Evolutionary conservation across 2,113 vertebrate genomes (phyloP).

Genomic region (Platanista minor): DNA sequence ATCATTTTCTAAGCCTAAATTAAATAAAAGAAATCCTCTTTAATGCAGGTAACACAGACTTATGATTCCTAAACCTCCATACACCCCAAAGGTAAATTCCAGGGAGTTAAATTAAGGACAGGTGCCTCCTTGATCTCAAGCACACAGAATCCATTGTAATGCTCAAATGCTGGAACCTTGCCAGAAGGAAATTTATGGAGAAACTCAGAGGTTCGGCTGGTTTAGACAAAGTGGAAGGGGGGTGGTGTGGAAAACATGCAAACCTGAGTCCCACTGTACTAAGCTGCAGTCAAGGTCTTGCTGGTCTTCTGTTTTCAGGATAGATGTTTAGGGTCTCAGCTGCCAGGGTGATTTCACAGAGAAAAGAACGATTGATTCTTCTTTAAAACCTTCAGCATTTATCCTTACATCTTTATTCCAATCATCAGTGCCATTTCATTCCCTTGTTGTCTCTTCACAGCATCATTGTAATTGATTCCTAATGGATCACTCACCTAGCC

Average conservation of each 20-base stretch:
- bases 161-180: conserved; percentile 69
- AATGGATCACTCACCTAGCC: not conserved
- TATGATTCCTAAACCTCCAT: not conserved
- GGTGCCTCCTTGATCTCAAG: not conserved
- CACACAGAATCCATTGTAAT: not conserved
- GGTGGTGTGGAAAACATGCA: conserved; percentile 79
- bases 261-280: conserved; percentile 84
- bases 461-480: not conserved
- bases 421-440: not conserved
- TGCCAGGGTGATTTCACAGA: conserved; percentile 89
- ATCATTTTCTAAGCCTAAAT: not conserved
- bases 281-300: conserved; percentile 86
- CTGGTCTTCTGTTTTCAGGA: conserved; percentile 88
- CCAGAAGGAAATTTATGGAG: conserved; percentile 85
- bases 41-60: not conserved
- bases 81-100: not conserved
- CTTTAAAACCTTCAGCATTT: not conserved
- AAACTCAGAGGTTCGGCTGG: conserved; percentile 84
- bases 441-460: not conserved
- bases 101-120: not conserved
- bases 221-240: conserved; percentile 89
- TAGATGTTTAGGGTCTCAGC: conserved; percentile 88
- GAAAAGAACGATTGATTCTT: conserved; percentile 74
- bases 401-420: not conserved
- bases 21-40: not conserved